Percentiles rank a stretch among this genome's conserved stretches.
These are phyloP conservation scores for Corythornis vintsioides DNA, from an alignment of 2,113 vertebrate genomes.

Conservation along the genomic window DNA sequence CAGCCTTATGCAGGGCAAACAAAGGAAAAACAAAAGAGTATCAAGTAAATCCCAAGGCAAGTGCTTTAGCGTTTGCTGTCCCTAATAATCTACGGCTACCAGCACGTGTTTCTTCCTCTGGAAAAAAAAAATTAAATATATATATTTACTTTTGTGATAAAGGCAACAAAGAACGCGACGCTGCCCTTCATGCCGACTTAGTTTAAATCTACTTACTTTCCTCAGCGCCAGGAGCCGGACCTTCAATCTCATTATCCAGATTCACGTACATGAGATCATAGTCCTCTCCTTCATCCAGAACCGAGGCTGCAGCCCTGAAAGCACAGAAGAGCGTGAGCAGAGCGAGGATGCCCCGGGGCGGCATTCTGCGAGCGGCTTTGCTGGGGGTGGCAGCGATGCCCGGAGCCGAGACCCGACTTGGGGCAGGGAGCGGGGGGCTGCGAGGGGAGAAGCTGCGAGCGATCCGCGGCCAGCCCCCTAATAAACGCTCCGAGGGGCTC, in stretches of 20 bases:
- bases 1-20: background rate
- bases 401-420: background rate
- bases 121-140: background rate
- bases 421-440: background rate
- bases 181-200: background rate
- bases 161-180: background rate
- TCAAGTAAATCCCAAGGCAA: background rate
- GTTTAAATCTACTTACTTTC: constrained; percentile 73
- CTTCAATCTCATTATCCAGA: constrained; percentile 81
- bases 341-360: constrained; percentile 59
- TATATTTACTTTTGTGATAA: accelerated
- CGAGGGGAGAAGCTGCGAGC: background rate
- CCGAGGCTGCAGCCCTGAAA: constrained; percentile 64
- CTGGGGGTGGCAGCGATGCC: background rate
- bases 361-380: background rate
- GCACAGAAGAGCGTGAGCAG: constrained; percentile 67
- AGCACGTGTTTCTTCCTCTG: background rate
- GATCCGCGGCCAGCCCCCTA: constrained; percentile 55
- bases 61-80: background rate
- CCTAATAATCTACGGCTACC: background rate
- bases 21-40: background rate
- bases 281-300: constrained; percentile 52
- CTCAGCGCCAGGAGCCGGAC: constrained; percentile 76
- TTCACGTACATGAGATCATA: constrained; percentile 80
- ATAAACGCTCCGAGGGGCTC: constrained; percentile 64